Conservation (phyloP, 2,797 vertebrate genomes). For the Todus mexicanus region DNA sequence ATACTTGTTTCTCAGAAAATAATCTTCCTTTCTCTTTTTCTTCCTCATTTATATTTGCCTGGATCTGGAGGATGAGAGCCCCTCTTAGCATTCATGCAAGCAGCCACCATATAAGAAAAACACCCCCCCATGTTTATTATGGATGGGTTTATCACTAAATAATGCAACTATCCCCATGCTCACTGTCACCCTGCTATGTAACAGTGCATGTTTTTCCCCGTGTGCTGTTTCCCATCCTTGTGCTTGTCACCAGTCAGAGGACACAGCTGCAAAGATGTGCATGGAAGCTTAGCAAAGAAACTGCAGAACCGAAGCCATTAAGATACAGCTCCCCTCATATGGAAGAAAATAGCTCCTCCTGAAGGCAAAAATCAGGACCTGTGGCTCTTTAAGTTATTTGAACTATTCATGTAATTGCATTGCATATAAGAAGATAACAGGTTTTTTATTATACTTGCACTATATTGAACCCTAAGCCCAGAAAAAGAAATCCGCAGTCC, state of each 20-base stretch:
- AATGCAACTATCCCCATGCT: not conserved
- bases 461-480: not conserved
- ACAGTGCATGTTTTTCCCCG: not conserved
- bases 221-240: not conserved
- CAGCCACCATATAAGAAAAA: not conserved
- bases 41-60: not conserved
- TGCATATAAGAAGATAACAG: not conserved
- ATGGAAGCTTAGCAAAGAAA: not conserved
- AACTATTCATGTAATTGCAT: not conserved
- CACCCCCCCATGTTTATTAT: not conserved
- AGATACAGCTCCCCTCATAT: not conserved
- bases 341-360: slow-evolving; percentile 46
- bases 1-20: not conserved
- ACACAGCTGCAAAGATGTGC: not conserved
- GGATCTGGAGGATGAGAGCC: slow-evolving; percentile 6
- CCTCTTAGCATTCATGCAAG: not conserved
- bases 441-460: not conserved
- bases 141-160: not conserved
- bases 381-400: not conserved
- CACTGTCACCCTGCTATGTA: not conserved
- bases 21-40: slow-evolving; percentile 14
- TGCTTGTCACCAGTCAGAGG: not conserved
- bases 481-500: not conserved
- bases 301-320: not conserved
- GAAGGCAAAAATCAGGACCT: not conserved